A percentile compares a stretch with the other conserved stretches of the same genome.
Conservation (phyloP, 2,113 vertebrate genomes). For the Apistogramma diplotaenia region DNA sequence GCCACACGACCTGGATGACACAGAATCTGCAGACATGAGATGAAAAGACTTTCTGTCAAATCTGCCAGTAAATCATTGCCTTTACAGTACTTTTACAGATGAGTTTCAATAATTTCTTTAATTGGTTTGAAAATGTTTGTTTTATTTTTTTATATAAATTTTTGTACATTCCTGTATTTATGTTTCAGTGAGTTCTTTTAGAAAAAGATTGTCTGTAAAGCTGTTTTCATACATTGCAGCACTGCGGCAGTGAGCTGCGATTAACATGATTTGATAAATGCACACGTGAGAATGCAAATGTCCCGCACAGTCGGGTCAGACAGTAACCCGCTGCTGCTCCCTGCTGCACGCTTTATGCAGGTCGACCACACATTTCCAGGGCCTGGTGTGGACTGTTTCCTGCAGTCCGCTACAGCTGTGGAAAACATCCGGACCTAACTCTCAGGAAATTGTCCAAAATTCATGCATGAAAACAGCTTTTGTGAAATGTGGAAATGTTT, state of each 20-base stretch:
- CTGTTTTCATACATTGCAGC: not conserved
- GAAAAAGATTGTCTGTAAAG: not conserved
- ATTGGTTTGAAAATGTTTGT: not conserved
- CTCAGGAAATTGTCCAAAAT: not conserved
- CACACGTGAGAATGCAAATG: not conserved
- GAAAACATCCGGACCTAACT: not conserved
- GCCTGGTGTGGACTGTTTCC: not conserved
- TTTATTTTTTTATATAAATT: not conserved
- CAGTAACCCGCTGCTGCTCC: fast-evolving
- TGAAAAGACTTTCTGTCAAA: too few species aligned
- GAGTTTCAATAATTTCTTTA: not conserved
- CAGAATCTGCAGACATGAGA: too few species aligned
- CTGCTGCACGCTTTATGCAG: too few species aligned
- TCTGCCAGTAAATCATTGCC: too few species aligned
- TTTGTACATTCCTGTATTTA: not conserved
- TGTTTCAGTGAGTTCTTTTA: not conserved
- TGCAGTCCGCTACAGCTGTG: not conserved
- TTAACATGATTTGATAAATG: not conserved
- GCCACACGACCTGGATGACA: too few species aligned
- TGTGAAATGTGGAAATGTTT: not conserved
- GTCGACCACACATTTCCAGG: not conserved
- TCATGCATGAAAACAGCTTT: not conserved
- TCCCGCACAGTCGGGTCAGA: not conserved
- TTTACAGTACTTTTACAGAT: too few species aligned
- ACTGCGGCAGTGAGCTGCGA: not conserved